Evolutionary conservation across 2,113 vertebrate species (phyloP).

Genomic region (Sylvietta virens): DNA sequence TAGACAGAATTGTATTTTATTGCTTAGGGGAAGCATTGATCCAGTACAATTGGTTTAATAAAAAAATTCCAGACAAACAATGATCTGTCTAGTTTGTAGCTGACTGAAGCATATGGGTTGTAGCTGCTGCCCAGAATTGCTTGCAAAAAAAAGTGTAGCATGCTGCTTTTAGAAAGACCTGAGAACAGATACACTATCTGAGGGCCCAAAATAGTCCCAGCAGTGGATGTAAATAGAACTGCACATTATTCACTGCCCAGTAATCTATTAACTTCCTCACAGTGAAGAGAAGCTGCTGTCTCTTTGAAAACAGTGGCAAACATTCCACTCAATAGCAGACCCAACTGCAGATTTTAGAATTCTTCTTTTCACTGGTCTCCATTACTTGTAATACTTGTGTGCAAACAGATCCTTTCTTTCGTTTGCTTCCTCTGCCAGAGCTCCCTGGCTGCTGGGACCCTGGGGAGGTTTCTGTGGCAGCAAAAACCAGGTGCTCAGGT

Average conservation of each 20-base stretch:
- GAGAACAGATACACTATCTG: neutral
- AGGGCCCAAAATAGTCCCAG: neutral
- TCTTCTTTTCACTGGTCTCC: neutral
- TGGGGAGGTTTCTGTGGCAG: neutral
- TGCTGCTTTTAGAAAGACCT: conserved; percentile 2
- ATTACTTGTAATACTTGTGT: neutral
- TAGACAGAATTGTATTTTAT: conserved; percentile 59
- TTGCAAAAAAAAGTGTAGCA: neutral
- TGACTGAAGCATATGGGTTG: conserved; percentile 34
- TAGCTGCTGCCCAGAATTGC: neutral
- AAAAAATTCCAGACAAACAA: conserved; percentile 63
- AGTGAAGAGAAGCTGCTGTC: neutral
- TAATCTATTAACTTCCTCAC: conserved; percentile 25
- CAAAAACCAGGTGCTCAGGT: neutral
- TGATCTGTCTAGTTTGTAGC: conserved; percentile 62
- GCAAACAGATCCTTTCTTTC: neutral
- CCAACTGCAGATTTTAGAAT: neutral
- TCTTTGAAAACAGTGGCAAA: neutral
- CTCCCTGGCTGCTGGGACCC: neutral
- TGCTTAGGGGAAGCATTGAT: conserved; percentile 70
- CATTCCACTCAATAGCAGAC: neutral
- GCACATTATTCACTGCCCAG: neutral
- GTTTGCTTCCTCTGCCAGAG: neutral
- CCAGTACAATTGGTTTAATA: conserved; percentile 69
- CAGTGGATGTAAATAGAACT: conserved; percentile 11